These are phyloP conservation scores for Argya squamiceps DNA, from an alignment of 2,797 vertebrate species.

Conservation along the genomic window DNA sequence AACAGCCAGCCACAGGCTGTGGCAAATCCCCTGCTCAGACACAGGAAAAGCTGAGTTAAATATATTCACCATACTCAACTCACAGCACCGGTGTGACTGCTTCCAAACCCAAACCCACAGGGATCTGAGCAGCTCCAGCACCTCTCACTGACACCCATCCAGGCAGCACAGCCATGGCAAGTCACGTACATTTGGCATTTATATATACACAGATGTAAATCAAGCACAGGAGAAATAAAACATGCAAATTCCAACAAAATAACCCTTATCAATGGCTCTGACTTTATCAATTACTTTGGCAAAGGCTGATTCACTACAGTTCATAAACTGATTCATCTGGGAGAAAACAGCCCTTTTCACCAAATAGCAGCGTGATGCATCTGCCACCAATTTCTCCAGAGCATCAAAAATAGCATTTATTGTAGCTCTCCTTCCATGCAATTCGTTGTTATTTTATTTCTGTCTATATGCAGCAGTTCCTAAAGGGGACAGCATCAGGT, in stretches of 20 bases:
- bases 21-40: neutral
- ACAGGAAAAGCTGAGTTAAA: neutral
- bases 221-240: neutral
- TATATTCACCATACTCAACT: neutral
- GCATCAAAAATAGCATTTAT: neutral
- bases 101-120: neutral
- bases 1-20: neutral
- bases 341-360: neutral
- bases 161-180: neutral
- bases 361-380: neutral
- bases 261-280: neutral
- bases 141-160: neutral
- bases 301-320: neutral
- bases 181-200: accelerated
- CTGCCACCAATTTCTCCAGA: neutral
- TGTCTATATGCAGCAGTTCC: neutral
- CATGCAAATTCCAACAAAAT: neutral
- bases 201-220: neutral
- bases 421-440: neutral
- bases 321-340: neutral
- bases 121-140: neutral
- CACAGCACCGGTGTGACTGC: neutral
- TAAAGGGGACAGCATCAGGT: neutral
- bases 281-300: neutral
- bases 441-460: neutral